Base-by-base conservation (phyloP, 2,888 invertebrate species). In the Hirudinaria manillensis region DNA sequence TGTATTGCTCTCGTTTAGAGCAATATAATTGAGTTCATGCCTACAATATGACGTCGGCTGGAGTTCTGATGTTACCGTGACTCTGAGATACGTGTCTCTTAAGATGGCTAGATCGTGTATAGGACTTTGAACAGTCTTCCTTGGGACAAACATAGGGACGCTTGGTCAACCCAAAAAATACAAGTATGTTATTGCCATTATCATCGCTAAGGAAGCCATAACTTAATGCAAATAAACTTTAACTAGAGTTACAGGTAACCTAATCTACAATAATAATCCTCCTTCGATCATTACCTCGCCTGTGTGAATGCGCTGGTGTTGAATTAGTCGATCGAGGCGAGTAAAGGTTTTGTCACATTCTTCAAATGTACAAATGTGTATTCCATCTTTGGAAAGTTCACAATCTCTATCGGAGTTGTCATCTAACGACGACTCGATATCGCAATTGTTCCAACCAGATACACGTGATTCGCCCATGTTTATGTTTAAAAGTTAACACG, bases 251-350 rank as follows among this genome's bases (percentile, higher is more conserved):
- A 7, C 10, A 36, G 38, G 70, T n/a, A n/a, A n/a, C n/a, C n/a
- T n/a, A n/a, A n/a, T 10, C 13, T 36, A 70, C 29, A 24, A 27
- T 67, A 32, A 3, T 29, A 7, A 6, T 3, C n/a, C 16, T 3
- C 32, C 29, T 67, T 67, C 1, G n/a, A 21, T n/a, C 32, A 51
- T 10, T 10, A 72, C 72, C 32, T 72, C 53, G 53, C 72, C 72
- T 29, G 72, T 53, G 55, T 72, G 72, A 32, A 72, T n/a, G 4
- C 27, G 32, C 55, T 72, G 24, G 29, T 72, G 72, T 55, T 72
- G 51, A 2, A 51, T 51, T 21, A 72, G 27, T 27, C 53, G 55
- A 51, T n/a, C 34, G 21, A 55, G 34, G 7, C 55, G 53, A 32
- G 32, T 72, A 55, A 72, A 72, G 1, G n/a, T 21, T 72, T 72